Evolutionary conservation across 92 coral and sea anemone species (phyloP), one percentile per base, ranked within the genome.

Genomic region (Phenganax stokvisi): DNA sequence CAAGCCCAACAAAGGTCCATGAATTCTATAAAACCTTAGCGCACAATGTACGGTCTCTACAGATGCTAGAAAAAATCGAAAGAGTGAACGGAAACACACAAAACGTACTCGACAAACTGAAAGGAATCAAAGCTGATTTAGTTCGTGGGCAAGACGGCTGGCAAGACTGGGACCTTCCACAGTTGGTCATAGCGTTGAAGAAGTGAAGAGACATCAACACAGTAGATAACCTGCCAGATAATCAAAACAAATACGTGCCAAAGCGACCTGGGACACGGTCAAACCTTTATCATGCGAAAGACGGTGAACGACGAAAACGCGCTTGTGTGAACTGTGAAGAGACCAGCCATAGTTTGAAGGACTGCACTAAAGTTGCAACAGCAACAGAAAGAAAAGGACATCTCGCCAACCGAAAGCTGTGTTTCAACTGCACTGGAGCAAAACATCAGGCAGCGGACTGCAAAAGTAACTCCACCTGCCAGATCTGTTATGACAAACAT

Each of bases 21-120:
- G 80, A 56, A 75, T 56, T 54, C 55, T 75, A 73, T 47, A 71
- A 71, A 29, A 71, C 51, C 10, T 20, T 71, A n/a, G 17, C 17
- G 16, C 75, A 71, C 6, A 71, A 20, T 51, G 75, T 71, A 54
- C 75, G 31, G 54, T 31, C 17, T 2, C n/a, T 71, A 12, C 54
- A 71, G 20, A 71, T 51, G 25, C 51, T 71, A 37, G 47, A 5
- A 37, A 37, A 37, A 37, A 37, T 37, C 47, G 47, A 37, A 5
- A 37, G 47, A 5, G 75, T 13, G 75, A 71, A 47, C 11, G 75
- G 20, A 16, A 71, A 71, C 20, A 31, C 75, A n/a, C 51, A n/a
- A 15, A 57, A 57, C 60, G 60, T 57, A 15, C 60, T 57, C 16
- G 60, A 57, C 12, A 57, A 57, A 57, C 47, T 37, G 3, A 37